Base-by-base conservation (phyloP, 2,113 vertebrate species). In the Australoheros scitulus region DNA sequence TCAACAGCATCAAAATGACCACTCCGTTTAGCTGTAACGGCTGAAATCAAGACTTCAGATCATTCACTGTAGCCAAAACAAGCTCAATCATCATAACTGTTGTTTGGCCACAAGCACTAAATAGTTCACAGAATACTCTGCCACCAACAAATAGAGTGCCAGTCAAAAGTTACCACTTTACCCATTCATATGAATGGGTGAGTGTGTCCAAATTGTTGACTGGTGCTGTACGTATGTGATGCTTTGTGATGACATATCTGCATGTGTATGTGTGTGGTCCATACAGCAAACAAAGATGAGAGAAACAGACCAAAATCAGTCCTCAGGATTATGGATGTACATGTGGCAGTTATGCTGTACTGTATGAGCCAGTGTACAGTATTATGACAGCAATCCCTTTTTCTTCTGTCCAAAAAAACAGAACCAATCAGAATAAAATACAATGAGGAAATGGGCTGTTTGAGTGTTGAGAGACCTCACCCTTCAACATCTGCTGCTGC, bases 401-500 rank as follows among this genome's bases (percentile, higher is more conserved):
- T 81, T 38, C 60, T 47, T 77, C 24, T 65, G 80, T 79, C 58
- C 36, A 34, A 76, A n/a, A 65, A 32, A 63, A 17, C 5, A 7
- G 32, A 68, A 61, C 88, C 86, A 87, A 93, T 90, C 76, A 77
- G 17, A 82, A 81, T 20, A 81, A 85, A 89, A 74, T 10, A 77
- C 56, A 83, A 84, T 47, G 59, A 88, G 92, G 90, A 94, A 92
- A 92, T 76, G 64, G 59, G 26, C 56, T 79, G 76, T 87, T 89
- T 88, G 75, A 88, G 14, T 78, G 82, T 87, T 80, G 72, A 78
- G 87, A 78, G 75, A 87, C 84, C 79, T 93, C 87, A 87, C 87
- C 84, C 87, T 87, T 64, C 68, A 89, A 94, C 92, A 94, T 94
- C 91, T 94, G 94, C 91, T 94, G 94, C 91, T 89, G 89, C 78